These are phyloP conservation scores for Parazoanthus darwini DNA, from an alignment of 92 coral and sea anemone species.

Conservation along the genomic window DNA sequence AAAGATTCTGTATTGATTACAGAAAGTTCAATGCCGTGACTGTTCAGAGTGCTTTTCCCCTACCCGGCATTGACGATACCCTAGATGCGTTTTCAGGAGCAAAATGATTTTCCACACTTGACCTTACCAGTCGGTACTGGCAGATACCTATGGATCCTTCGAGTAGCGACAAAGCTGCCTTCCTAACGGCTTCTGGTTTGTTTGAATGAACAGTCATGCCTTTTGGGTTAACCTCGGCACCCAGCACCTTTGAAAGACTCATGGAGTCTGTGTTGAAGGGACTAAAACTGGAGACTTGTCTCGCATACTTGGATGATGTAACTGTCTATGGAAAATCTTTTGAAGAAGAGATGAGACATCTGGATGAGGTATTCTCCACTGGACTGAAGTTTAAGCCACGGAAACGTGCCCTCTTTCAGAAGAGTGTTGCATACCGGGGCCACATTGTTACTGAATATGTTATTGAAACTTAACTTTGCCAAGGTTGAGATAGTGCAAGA, in stretches of 20 bases:
- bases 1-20: constrained; percentile 55
- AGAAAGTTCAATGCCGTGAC: constrained; percentile 35
- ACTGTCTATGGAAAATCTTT: neutral
- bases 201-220: constrained; percentile 60
- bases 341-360: constrained; percentile 17
- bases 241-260: constrained; percentile 19
- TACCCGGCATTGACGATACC: constrained; percentile 50
- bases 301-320: constrained; percentile 43
- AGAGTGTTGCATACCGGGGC: neutral
- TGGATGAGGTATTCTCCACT: constrained; percentile 31
- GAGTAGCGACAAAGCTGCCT: constrained; percentile 53
- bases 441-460: constrained; percentile 1
- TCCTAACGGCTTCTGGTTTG: constrained; percentile 51
- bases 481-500: constrained; percentile 16
- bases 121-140: constrained; percentile 56
- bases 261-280: constrained; percentile 47
- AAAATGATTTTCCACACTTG: constrained; percentile 50
- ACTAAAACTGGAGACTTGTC: constrained; percentile 22
- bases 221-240: constrained; percentile 14
- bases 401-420: neutral
- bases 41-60: constrained; percentile 60
- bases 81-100: constrained; percentile 53
- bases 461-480: too few species aligned
- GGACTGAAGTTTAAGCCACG: constrained; percentile 42
- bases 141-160: constrained; percentile 58